Percentiles rank a stretch among this genome's conserved stretches.
Evolutionary conservation across 2,888 invertebrate species (phyloP).

Genomic region (Dione vanillae): DNA sequence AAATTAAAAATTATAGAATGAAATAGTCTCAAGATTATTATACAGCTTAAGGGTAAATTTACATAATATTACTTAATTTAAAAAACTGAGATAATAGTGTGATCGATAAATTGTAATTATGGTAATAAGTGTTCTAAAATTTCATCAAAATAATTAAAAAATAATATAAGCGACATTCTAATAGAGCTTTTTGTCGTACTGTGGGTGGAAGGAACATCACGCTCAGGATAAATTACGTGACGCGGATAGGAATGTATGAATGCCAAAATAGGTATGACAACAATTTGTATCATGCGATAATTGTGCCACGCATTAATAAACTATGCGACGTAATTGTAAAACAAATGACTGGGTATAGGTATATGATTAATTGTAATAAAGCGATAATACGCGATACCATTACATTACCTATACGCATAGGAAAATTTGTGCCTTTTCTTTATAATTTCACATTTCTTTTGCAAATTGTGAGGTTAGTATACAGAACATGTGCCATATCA

Average conservation of each 20-base stretch:
- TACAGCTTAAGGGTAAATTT: too few relatives aligned
- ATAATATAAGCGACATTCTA: neutral
- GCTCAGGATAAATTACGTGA: conserved; percentile 34
- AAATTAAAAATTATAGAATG: too few relatives aligned
- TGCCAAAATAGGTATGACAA: conserved; percentile 25
- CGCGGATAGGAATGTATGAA: conserved; percentile 21
- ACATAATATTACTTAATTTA: too few relatives aligned
- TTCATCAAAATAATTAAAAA: too few relatives aligned
- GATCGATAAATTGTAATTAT: too few relatives aligned
- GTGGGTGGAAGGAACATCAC: conserved; percentile 35
- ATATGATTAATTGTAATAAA: conserved; percentile 10
- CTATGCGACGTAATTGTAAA: conserved; percentile 10
- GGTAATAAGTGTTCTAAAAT: too few relatives aligned
- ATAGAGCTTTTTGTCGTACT: neutral
- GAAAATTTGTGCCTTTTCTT: neutral
- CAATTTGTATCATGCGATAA: conserved; percentile 27
- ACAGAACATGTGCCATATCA: neutral
- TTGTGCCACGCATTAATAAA: conserved; percentile 29
- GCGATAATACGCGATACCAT: too few relatives aligned
- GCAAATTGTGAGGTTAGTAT: neutral
- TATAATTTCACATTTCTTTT: neutral
- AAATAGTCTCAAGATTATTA: too few relatives aligned
- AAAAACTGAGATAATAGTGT: too few relatives aligned
- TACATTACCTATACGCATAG: neutral
- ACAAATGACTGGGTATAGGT: neutral